These are phyloP conservation scores for Mormyrus lacerda DNA, from an alignment of 2,113 vertebrate genomes.

Conservation along the genomic window DNA sequence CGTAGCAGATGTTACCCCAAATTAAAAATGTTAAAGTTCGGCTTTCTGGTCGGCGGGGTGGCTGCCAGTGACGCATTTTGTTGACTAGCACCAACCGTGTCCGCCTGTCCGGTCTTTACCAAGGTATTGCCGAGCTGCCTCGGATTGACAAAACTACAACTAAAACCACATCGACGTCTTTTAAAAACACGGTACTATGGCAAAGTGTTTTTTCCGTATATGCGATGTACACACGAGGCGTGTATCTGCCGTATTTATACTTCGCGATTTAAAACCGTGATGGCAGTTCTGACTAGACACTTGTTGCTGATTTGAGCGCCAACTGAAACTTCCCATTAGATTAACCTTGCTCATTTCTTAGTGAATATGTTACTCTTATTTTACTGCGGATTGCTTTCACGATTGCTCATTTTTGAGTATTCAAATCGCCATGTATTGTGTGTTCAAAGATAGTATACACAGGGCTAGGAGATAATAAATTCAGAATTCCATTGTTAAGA, in stretches of 20 bases:
- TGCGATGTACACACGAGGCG: background rate
- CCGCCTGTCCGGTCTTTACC: background rate
- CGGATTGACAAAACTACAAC: background rate
- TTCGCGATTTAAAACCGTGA: background rate
- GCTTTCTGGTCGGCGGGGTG: background rate
- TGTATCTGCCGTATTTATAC: background rate
- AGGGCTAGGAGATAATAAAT: background rate
- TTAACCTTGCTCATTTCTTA: background rate
- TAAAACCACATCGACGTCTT: background rate
- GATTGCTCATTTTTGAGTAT: background rate
- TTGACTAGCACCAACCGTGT: background rate
- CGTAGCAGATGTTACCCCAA: background rate
- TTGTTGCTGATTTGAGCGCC: background rate
- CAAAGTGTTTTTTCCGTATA: background rate
- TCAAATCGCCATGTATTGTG: background rate
- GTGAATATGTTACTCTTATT: background rate
- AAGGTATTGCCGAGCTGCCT: background rate
- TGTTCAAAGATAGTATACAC: background rate
- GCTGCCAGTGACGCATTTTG: background rate
- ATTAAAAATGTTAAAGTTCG: background rate
- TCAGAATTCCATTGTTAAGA: background rate
- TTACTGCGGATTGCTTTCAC: background rate
- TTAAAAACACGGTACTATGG: background rate
- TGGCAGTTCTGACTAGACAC: background rate
- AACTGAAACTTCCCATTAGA: background rate